These are phyloP conservation scores for Halcyon leucocephala DNA, from an alignment of 2,797 vertebrate genomes.

Conservation along the genomic window DNA sequence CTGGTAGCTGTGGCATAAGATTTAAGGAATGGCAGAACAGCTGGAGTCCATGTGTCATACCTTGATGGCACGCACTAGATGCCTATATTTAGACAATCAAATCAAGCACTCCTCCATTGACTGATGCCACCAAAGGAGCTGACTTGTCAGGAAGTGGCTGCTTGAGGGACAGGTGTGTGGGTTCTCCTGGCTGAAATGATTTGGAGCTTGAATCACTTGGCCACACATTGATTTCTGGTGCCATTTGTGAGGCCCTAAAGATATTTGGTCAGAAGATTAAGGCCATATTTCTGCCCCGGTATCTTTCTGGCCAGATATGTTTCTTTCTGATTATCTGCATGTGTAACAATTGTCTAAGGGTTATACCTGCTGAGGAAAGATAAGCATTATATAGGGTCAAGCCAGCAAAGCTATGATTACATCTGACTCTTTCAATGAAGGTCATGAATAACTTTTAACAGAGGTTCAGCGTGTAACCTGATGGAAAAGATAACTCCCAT, in stretches of 20 bases:
- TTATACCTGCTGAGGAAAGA: conserved; percentile 13
- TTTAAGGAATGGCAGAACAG: not conserved
- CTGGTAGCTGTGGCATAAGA: not conserved
- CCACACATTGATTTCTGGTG: not conserved
- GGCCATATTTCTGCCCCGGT: not conserved
- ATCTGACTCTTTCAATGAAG: not conserved
- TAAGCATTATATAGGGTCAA: not conserved
- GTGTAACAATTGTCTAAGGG: not conserved
- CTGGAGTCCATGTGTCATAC: not conserved
- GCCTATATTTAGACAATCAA: not conserved
- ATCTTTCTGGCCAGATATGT: not conserved
- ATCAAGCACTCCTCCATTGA: not conserved
- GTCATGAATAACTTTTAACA: not conserved
- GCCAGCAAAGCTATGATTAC: not conserved
- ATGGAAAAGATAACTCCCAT: not conserved
- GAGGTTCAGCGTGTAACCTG: not conserved
- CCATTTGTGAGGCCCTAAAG: not conserved
- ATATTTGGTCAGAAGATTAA: not conserved
- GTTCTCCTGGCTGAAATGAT: not conserved
- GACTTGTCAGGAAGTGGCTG: not conserved
- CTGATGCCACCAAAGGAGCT: not conserved
- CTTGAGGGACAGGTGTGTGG: not conserved
- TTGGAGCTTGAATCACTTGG: not conserved
- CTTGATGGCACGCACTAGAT: not conserved
- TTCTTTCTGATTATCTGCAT: not conserved